Base-by-base conservation (phyloP, 2,888 invertebrate genomes). In the Phalangium opilio region DNA sequence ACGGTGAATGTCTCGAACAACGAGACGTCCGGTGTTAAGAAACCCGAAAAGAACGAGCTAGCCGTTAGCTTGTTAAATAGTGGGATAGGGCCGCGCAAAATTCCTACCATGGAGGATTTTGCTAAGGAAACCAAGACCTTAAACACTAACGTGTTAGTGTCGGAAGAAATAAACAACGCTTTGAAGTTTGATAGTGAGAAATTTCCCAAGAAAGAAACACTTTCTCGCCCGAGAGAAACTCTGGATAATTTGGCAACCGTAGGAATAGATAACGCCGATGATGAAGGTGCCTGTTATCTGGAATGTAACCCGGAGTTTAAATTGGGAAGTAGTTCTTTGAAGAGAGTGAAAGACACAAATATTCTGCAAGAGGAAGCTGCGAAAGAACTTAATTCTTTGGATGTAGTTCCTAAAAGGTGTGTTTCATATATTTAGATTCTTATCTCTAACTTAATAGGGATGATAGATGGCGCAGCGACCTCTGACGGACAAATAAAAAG, bases 61-160 rank as follows among this genome's bases (percentile, higher is more conserved):
- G 55, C 55, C 15, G 50, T 39, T 12, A 45, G 50, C 40, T 58
- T 64, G 2, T 64, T 63, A 49, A 62, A 59, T 44, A 58, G 55
- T 33, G 57, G 61, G 19, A 27, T 27, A 7, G 27, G 27, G 5
- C 27, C 27, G 8, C 59, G 60, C 39, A 59, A 62, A 50, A 57
- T 61, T 34, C 51, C 60, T 5, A 62, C 61, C 18, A 58, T 73
- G 27, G 70, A 72, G 51, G 73, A 74, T 50, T 70, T 73, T 51
- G 62, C 70, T 34, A 75, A 75, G 61, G 73, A 74, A 51, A 71
- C 73, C 0, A 75, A 75, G 61, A 74, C 73, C 1, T 69, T 73
- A 36, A 75, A 75, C 57, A 72, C 73, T 0, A 75, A 75, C 60
- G 73, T 75, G 33, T 52, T 62, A 5, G 57, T 63, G 7, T 55